A percentile compares a stretch with the other conserved stretches of the same genome.
These are phyloP conservation scores for Stylophora pistillata DNA, from an alignment of 64 coral and sea anemone genomes.

Conservation along the genomic window DNA sequence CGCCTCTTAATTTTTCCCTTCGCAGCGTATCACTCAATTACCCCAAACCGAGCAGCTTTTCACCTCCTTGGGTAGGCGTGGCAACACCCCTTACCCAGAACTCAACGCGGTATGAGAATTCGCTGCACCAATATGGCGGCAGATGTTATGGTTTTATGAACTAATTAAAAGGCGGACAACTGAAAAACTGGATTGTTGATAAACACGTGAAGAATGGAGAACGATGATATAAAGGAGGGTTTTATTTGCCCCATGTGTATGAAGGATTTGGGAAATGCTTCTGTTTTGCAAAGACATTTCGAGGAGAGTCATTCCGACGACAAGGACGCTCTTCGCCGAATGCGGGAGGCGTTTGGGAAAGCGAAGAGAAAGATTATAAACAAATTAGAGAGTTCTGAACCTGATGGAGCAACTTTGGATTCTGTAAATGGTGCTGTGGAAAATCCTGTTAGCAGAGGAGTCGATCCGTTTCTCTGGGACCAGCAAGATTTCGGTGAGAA, in stretches of 20 bases:
- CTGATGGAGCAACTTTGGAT: slow-evolving; percentile 13
- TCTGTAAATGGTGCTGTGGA: slow-evolving; percentile 22
- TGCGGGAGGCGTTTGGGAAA: slow-evolving; percentile 89
- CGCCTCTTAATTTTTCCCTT: too few species aligned
- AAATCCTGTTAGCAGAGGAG: slow-evolving; percentile 47
- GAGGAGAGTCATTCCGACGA: slow-evolving; percentile 89
- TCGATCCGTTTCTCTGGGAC: slow-evolving; percentile 92
- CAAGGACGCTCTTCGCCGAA: slow-evolving; percentile 84
- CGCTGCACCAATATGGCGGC: slow-evolving; percentile 9
- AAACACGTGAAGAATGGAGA: slow-evolving; percentile 57
- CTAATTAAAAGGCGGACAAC: neutral
- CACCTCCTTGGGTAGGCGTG: too few species aligned
- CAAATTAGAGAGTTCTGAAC: slow-evolving; percentile 63
- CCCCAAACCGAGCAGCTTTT: too few species aligned
- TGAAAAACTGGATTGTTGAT: neutral
- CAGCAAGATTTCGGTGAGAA: slow-evolving; percentile 78
- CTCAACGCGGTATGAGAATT: neutral
- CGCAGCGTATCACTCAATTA: too few species aligned
- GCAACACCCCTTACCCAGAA: neutral
- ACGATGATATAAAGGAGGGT: slow-evolving; percentile 84
- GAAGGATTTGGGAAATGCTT: slow-evolving; percentile 76
- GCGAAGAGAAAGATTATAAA: slow-evolving; percentile 90
- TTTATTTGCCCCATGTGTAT: slow-evolving; percentile 92
- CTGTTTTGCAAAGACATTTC: slow-evolving; percentile 81
- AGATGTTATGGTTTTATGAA: neutral